These are phyloP conservation scores for Etheostoma nigrum DNA, from an alignment of 2,797 vertebrate genomes.

Conservation along the genomic window DNA sequence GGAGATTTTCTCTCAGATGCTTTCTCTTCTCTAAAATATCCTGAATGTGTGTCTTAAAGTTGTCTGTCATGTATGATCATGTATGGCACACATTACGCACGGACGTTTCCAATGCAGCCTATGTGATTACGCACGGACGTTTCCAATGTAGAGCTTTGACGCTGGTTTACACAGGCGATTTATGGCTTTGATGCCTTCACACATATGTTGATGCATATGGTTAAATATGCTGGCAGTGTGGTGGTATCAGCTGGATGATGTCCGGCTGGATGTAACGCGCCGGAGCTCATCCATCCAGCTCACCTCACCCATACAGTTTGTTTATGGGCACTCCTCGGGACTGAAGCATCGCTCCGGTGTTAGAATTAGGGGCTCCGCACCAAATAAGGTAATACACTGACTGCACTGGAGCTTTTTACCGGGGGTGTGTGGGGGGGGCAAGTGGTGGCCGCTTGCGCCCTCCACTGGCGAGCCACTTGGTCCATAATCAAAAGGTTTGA, in stretches of 20 bases:
- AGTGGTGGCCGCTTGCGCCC: conserved; percentile 73
- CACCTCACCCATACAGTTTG: conserved; percentile 1
- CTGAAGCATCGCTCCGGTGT: conserved; percentile 56
- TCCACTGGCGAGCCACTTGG: conserved; percentile 39
- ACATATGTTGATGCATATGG: neutral
- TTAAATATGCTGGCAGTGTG: neutral
- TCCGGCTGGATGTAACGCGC: neutral
- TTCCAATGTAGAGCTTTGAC: neutral
- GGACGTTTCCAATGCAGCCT: too few species aligned
- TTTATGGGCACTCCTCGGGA: neutral
- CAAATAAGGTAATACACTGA: conserved; percentile 86
- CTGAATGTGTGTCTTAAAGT: neutral
- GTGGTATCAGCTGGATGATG: neutral
- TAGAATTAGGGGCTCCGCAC: conserved; percentile 78
- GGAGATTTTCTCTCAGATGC: neutral
- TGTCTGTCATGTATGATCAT: neutral
- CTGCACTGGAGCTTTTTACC: conserved; percentile 20
- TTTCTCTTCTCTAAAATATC: neutral
- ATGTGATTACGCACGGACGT: too few species aligned
- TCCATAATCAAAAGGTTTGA: neutral
- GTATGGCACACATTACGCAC: neutral
- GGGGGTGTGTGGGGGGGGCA: conserved; percentile 7
- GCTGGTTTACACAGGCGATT: neutral
- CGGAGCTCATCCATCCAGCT: conserved; percentile 11
- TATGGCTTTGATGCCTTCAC: neutral